Percentiles rank a stretch among this genome's conserved stretches.
phyloP scores from a whole-genome alignment of 2,113 vertebrate species.

The Butorides virescens region DNA sequence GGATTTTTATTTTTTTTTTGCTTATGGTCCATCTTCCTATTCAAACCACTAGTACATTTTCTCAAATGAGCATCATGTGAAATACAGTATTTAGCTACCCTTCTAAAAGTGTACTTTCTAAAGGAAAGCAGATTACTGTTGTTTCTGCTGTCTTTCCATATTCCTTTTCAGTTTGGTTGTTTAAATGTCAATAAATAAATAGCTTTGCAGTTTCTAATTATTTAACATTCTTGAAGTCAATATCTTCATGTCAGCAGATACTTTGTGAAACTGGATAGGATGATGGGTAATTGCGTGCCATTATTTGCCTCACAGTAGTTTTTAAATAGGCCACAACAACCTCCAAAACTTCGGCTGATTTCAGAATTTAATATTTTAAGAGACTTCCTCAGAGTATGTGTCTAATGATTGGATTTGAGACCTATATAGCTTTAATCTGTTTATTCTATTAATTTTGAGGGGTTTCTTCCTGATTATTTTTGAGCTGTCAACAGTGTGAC shows the following conservation, averaged over 20 bases:
- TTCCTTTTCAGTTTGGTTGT: not conserved
- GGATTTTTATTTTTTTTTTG: not conserved
- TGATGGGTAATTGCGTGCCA: not conserved
- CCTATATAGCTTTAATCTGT: not conserved
- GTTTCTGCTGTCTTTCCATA: not conserved
- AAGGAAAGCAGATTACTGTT: not conserved
- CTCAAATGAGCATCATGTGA: not conserved
- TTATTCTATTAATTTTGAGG: not conserved
- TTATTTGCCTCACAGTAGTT: not conserved
- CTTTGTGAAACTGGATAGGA: not conserved
- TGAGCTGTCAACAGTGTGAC: not conserved
- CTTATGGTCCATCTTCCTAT: not conserved
- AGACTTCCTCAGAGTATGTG: not conserved
- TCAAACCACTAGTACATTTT: not conserved
- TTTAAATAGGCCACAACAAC: not conserved
- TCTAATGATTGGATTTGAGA: not conserved
- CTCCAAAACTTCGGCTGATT: not conserved
- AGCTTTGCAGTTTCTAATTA: not conserved
- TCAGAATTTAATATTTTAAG: not conserved
- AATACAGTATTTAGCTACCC: not conserved
- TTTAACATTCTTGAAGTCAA: not conserved
- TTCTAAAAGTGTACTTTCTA: not conserved
- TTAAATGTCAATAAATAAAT: not conserved
- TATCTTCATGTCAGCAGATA: not conserved
- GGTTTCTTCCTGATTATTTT: not conserved